A percentile compares a stretch with the other conserved stretches of the same genome.
Evolutionary conservation across 1,140 invertebrate species (phyloP).

Genomic region (Euschistus heros): DNA sequence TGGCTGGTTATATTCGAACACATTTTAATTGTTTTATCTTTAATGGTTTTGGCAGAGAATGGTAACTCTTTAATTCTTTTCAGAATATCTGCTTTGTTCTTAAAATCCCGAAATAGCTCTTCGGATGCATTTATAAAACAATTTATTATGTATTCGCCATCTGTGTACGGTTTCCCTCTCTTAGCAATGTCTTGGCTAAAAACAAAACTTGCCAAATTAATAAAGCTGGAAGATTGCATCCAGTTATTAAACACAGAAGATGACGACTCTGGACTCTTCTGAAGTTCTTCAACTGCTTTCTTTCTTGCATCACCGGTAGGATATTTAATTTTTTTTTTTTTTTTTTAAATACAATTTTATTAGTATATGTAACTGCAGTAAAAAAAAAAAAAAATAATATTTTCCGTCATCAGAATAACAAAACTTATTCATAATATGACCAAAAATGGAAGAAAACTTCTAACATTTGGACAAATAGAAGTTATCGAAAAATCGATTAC

Average conservation of each 20-base stretch:
- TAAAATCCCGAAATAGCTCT: too few species aligned
- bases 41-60: too few species aligned
- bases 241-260: conserved; percentile 31
- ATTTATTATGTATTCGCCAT: conserved; percentile 34
- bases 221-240: conserved; percentile 32
- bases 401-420: neutral
- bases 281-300: conserved; percentile 33
- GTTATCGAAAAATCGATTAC: too few species aligned
- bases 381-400: neutral
- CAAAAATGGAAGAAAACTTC: too few species aligned
- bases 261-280: conserved; percentile 29
- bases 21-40: too few species aligned
- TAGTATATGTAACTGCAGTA: neutral
- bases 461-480: neutral
- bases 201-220: conserved; percentile 32
- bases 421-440: too few species aligned
- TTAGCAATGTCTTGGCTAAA: too few species aligned
- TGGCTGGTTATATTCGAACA: too few species aligned
- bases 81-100: too few species aligned
- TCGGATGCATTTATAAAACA: too few species aligned
- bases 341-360: neutral
- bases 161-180: too few species aligned
- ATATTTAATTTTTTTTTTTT: conserved; percentile 26
- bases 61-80: too few species aligned
- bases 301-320: conserved; percentile 29